Conservation (phyloP, 2,797 vertebrate species). For the Urocyon cinereoargenteus region DNA sequence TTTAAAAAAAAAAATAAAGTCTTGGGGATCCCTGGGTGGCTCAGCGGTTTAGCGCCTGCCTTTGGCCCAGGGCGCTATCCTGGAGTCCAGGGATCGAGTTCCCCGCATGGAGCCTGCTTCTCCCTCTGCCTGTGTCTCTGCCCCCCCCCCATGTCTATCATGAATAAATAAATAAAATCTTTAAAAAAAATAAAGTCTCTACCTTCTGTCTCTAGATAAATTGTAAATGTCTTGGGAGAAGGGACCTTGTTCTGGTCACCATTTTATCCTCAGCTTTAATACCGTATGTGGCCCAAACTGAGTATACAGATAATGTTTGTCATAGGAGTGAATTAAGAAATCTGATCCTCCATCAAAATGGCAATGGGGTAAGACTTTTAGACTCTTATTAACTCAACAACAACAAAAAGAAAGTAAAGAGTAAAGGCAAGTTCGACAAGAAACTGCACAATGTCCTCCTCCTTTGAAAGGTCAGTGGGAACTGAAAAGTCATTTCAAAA, state of each 20-base stretch:
- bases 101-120: too few relatives aligned
- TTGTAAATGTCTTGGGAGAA: background rate
- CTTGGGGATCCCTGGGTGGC: too few relatives aligned
- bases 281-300: background rate
- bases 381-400: background rate
- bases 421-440: slow-evolving; percentile 8
- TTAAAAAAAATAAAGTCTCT: background rate
- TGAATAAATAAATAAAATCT: too few relatives aligned
- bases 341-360: background rate
- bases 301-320: background rate
- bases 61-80: too few relatives aligned
- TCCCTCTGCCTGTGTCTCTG: too few relatives aligned
- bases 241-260: background rate
- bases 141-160: too few relatives aligned
- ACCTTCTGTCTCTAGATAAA: background rate
- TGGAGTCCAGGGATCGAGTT: too few relatives aligned
- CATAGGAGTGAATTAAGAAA: background rate
- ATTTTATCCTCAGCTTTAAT: background rate
- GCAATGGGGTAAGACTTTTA: background rate
- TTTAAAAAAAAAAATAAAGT: too few relatives aligned
- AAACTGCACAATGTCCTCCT: background rate
- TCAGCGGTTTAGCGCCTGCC: too few relatives aligned
- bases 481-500: slow-evolving; percentile 44
- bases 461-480: background rate
- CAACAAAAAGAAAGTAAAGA: background rate